Evolutionary conservation across 2,113 vertebrate species (phyloP), one percentile per base, ranked within the genome.

Genomic region (Formicarius rufipectus): DNA sequence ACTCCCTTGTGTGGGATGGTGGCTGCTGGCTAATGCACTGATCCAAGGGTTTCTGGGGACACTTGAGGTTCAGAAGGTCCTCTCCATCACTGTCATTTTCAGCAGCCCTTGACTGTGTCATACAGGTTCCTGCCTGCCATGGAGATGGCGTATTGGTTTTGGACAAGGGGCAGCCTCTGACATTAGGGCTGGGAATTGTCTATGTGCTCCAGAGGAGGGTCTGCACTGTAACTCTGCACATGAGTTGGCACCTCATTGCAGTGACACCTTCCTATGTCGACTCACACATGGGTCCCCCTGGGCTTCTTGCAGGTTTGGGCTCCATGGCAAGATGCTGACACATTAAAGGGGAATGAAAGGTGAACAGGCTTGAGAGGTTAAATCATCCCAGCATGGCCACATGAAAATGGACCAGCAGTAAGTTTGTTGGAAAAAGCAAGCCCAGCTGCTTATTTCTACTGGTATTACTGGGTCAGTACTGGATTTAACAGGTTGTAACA

Each of bases 171-270:
- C 30, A 72, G 56, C 12, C 30, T 80, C 69, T 6, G 10, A 33
- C 2, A 9, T 53, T 40, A 73, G 52, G 33, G 7, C 62, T 84
- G 39, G n/a, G 44, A 56, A 56, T 68, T 0, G 0, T 35, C 17
- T 3, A 2, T n/a, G n/a, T 22, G 15, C 59, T 49, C n/a, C 3
- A 2, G 35, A 68, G 52, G 19, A 53, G 50, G 13, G 28, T 84
- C 23, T 39, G 50, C 47, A 24, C 50, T 21, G 3, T 9, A 77
- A 39, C 35, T 45, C 52, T 82, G 31, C 15, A 18, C 8, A 2
- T 4, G 11, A 35, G 49, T 71, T 56, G 44, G 40, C 0, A 0
- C 16, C 18, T 64, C 3, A 0, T 6, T 67, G 69, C 68, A 37
- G 35, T 1, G 2, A 77, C 60, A 42, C 19, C 68, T 66, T 84